A percentile compares a stretch with the other conserved stretches of the same genome.
phyloP scores from a whole-genome alignment of 2,797 vertebrate species.

The Acipenser oxyrinchus region DNA sequence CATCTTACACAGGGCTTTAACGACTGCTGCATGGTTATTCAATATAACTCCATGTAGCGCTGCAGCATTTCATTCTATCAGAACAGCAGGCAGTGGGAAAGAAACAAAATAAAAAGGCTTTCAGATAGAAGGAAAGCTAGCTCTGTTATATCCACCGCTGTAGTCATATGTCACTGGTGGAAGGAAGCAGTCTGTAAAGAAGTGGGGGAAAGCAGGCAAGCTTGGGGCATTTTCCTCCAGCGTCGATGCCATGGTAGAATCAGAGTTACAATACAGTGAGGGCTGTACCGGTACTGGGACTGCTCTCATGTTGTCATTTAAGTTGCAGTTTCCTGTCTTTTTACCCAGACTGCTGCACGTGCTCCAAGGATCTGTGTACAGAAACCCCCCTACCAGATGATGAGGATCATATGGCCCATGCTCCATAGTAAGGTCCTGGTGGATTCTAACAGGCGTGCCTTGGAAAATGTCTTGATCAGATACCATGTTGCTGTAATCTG shows the following conservation, averaged over 20 bases:
- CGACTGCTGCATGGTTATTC: no score
- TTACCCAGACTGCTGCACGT: conserved; percentile 57
- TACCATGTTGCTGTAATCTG: conserved; percentile 76
- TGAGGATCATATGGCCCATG: conserved; percentile 63
- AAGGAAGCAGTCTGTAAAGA: conserved; percentile 79
- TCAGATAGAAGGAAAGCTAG: conserved; percentile 68
- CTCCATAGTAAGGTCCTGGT: conserved; percentile 57
- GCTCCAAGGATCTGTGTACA: conserved; percentile 79
- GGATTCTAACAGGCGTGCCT: conserved; percentile 43
- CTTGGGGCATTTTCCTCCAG: conserved; percentile 60
- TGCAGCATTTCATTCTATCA: neutral
- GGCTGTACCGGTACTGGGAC: conserved; percentile 38
- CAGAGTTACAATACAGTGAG: conserved; percentile 55
- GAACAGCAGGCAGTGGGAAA: neutral
- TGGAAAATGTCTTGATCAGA: conserved; percentile 70
- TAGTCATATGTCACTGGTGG: conserved; percentile 76
- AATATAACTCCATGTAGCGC: no score
- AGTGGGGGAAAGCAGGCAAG: conserved; percentile 66
- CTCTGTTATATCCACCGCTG: conserved; percentile 60
- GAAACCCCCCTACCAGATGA: conserved; percentile 63
- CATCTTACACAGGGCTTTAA: no score
- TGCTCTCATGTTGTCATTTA: conserved; percentile 52
- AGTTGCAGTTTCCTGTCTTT: conserved; percentile 44
- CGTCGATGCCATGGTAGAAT: conserved; percentile 39
- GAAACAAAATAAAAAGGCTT: conserved; percentile 10